Evolutionary conservation across 2,113 vertebrate genomes (phyloP).

Genomic region (Zingel zingel): DNA sequence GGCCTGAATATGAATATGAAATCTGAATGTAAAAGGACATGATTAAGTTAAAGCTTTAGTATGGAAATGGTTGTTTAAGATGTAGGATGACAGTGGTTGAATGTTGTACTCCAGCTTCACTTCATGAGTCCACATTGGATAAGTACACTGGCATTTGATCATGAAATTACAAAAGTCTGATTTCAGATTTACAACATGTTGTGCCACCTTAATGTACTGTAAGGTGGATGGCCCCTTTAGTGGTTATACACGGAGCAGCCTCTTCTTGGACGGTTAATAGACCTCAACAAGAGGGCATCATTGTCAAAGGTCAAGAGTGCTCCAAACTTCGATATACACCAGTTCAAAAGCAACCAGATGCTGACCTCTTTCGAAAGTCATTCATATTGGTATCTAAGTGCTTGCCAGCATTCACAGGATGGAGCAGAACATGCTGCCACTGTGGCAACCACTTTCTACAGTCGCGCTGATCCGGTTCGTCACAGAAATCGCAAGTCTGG

Average conservation of each 20-base stretch:
- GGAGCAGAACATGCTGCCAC: constrained; percentile 88
- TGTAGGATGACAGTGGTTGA: not conserved
- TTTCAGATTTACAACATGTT: constrained; percentile 38
- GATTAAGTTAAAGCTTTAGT: constrained; percentile 45
- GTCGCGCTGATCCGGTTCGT: constrained; percentile 88
- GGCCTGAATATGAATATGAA: constrained; percentile 11
- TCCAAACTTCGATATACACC: not conserved
- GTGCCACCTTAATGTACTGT: not conserved
- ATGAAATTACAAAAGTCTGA: constrained; percentile 28
- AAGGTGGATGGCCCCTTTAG: constrained; percentile 17
- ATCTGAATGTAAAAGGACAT: constrained; percentile 7
- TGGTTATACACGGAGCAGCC: constrained; percentile 17
- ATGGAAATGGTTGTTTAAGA: not conserved
- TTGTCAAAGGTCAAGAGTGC: not conserved
- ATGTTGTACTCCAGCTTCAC: not conserved
- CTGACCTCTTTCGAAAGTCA: not conserved
- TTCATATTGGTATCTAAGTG: constrained; percentile 2
- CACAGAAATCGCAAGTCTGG: constrained; percentile 84
- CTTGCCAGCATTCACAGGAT: constrained; percentile 82
- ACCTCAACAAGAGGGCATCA: not conserved
- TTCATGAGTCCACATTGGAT: not conserved
- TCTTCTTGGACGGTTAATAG: not conserved
- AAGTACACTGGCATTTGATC: constrained; percentile 3
- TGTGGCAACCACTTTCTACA: constrained; percentile 89
- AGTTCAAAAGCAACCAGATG: constrained; percentile 1